phyloP scores from a whole-genome alignment of 2,888 invertebrate genomes.

The Anorthoa munda region DNA sequence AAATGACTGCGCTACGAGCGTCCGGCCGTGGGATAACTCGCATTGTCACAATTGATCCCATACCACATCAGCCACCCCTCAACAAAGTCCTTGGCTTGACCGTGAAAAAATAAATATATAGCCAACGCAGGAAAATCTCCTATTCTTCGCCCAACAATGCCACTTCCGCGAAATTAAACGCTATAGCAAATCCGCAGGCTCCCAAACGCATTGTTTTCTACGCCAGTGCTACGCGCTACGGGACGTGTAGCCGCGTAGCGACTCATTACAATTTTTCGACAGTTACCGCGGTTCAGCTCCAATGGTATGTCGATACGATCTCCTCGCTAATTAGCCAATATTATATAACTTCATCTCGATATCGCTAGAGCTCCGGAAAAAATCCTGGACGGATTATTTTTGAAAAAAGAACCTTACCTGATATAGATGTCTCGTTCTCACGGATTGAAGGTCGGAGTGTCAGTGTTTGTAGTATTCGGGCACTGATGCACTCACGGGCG shows the following conservation, averaged over 20 bases:
- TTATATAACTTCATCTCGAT: constrained; percentile 65
- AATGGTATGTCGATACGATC: constrained; percentile 55
- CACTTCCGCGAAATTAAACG: constrained; percentile 60
- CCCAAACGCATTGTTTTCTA: constrained; percentile 67
- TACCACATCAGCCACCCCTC: constrained; percentile 56
- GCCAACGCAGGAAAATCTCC: constrained; percentile 25
- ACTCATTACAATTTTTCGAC: constrained; percentile 54
- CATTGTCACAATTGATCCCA: constrained; percentile 63
- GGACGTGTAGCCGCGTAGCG: constrained; percentile 67
- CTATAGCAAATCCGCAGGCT: constrained; percentile 52
- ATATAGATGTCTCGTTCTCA: constrained; percentile 88
- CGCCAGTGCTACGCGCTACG: constrained; percentile 69
- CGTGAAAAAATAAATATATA: constrained; percentile 78
- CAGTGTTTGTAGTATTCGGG: constrained; percentile 76
- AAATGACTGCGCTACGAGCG: constrained; percentile 74
- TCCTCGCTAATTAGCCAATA: constrained; percentile 57
- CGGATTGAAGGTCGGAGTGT: constrained; percentile 89
- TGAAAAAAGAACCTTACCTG: constrained; percentile 82
- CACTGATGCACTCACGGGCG: constrained; percentile 83
- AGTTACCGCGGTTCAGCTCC: constrained; percentile 57
- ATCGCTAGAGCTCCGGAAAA: constrained; percentile 33
- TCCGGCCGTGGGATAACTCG: constrained; percentile 69
- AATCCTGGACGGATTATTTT: constrained; percentile 60
- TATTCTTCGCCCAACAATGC: constrained; percentile 31
- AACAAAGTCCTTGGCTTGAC: constrained; percentile 85